These are phyloP conservation scores for Scaptomyza caliginosa DNA, from an alignment of 2,888 invertebrate genomes.

Conservation along the genomic window DNA sequence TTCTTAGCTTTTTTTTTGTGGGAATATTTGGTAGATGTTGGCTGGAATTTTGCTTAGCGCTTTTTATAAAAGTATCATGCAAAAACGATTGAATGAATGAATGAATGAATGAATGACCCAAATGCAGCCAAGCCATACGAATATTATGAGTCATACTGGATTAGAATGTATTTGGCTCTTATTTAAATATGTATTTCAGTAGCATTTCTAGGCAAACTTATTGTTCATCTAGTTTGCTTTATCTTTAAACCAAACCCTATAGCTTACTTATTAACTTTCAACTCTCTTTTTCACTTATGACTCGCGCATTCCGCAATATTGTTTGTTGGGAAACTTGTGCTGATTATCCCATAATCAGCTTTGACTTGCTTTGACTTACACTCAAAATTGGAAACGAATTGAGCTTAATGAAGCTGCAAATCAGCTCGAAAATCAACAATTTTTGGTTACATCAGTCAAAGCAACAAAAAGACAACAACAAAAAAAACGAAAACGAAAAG, in stretches of 20 bases:
- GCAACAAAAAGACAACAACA: constrained; percentile 19
- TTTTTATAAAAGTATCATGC: constrained; percentile 20
- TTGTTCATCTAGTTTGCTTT: too few species aligned
- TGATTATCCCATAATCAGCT: constrained; percentile 75
- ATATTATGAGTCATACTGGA: constrained; percentile 54
- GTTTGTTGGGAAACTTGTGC: constrained; percentile 61
- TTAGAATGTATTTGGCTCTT: neutral
- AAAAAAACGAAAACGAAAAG: constrained; percentile 16
- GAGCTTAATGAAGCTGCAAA: constrained; percentile 66
- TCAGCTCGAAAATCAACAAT: constrained; percentile 57
- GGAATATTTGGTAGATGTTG: constrained; percentile 59
- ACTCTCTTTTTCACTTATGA: constrained; percentile 11
- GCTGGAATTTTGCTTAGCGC: constrained; percentile 54
- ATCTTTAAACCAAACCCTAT: too few species aligned
- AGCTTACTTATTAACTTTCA: neutral
- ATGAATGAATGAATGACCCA: constrained; percentile 16
- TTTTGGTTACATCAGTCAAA: constrained; percentile 57
- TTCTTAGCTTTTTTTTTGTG: constrained; percentile 14
- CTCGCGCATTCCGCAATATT: constrained; percentile 43
- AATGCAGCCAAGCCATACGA: neutral
- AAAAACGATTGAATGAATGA: constrained; percentile 44
- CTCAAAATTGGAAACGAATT: constrained; percentile 47
- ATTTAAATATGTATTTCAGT: neutral
- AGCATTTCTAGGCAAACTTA: too few species aligned
- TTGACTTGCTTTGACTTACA: constrained; percentile 52